Evolutionary conservation across 2,797 vertebrate genomes (phyloP), one percentile per base, ranked within the genome.

Genomic region (Cossypha dichroa): DNA sequence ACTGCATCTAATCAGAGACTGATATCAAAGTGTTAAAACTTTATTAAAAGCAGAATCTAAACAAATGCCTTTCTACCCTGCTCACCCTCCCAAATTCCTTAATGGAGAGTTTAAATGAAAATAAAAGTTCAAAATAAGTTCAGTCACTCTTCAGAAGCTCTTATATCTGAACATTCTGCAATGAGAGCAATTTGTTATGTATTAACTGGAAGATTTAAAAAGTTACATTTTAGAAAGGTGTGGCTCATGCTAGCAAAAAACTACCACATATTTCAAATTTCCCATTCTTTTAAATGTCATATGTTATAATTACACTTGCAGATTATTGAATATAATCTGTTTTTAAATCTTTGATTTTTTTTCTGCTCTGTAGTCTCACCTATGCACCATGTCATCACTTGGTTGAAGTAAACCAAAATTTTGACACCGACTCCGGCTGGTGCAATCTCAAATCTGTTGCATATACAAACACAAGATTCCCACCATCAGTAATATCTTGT

Each of bases 111-210:
- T 96, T 96, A 96, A 97, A 94, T 96, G 91, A 97, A 98, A 97
- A 97, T 97, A 97, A 96, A 96, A 95, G 97, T 98, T 98, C 97
- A 98, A 96, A 96, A 96, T 91, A 97, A 98, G 97, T 98, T 98
- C 97, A 97, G 88, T 96, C 93, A 84, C 93, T 96, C 88, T 97
- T 88, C 86, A 97, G 97, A 85, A 80, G 68, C 68, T 88, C 94
- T 96, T 94, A 68, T 89, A 82, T 91, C 85, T 63, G 66, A 94
- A 90, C 48, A 64, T 90, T 94, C 52, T 91, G 76, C 48, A 60
- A 48, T 33, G 69, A 93, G 55, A 94, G 69, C 94, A 77, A 91
- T 94, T 92, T 85, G 85, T 97, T 96, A 96, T 92, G 70, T 93
- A 97, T 97, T 97, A 97, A 97, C 94, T 93, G 78, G 48, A 94